Evolutionary conservation across 2,888 invertebrate genomes (phyloP), one percentile per base, ranked within the genome.

Genomic region (Crioceris asparagi): DNA sequence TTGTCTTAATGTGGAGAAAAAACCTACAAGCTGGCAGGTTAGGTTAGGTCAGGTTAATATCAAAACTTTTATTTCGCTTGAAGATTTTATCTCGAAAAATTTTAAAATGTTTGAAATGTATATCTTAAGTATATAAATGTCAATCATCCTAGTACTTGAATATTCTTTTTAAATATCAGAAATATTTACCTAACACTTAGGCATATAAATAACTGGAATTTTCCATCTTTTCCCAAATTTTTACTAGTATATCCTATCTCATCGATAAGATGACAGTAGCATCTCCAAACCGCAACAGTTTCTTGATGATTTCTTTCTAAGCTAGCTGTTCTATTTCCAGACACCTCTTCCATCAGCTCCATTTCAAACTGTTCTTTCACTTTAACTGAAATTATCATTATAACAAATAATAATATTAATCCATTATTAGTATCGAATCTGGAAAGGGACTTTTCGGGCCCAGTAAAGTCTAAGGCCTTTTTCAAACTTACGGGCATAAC

Each of bases 201-300:
- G 61, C 96, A 94, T 50, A 96, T 82, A 59, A 97, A 93, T 25
- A 96, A 74, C 64, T 97, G 96, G 62, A 98, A 96, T 66, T 94
- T 93, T 33, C 94, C 96, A 67, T 98, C 97, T 64, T 97, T 97
- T 36, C 97, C 98, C 15, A 92, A 71, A n/a, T 83, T 72, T 53
- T 79, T 78, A 36, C 87, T 88, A 1, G 83, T 83, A 32, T 77
- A 77, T 60, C 81, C 83, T 44, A 97, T 87, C 64, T 90, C 90
- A 54, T 85, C 83, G 58, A 94, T 78, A 10, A 96, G 72, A 56
- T 87, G 84, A 62, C 87, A 86, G 66, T 87, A 92, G 55, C 87
- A 83, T 40, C 84, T 72, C 77, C 92, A 84, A 43, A 91, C 83
- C 7, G 82, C 78, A 33, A 79, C 66, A 2, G 64, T 64, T 53